A percentile compares a stretch with the other conserved stretches of the same genome.
phyloP scores from a whole-genome alignment of 1,140 invertebrate species.

The Cardiocondyla obscurior region DNA sequence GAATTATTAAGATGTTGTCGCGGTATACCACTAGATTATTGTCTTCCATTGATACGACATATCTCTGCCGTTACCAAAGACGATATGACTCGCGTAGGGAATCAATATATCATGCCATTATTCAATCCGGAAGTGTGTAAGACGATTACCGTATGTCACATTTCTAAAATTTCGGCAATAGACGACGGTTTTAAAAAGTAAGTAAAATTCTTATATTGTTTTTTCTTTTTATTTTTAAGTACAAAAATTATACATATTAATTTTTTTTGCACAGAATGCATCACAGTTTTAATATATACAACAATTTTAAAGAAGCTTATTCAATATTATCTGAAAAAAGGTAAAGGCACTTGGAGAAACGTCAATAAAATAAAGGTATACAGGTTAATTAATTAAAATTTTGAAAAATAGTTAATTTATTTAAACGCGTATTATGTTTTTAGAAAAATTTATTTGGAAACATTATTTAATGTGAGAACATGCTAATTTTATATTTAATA shows the following conservation, averaged over 20 bases:
- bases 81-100: conserved; percentile 87
- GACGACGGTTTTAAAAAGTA: conserved; percentile 87
- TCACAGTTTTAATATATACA: conserved; percentile 82
- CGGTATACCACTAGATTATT: conserved; percentile 88
- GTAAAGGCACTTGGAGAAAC: conserved; percentile 69
- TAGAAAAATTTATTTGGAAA: too few species aligned
- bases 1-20: conserved; percentile 87
- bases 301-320: conserved; percentile 85
- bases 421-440: too few species aligned
- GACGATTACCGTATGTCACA: conserved; percentile 90
- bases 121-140: conserved; percentile 86
- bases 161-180: conserved; percentile 89
- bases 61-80: conserved; percentile 88
- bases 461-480: not conserved
- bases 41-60: conserved; percentile 88
- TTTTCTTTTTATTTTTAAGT: conserved; percentile 74
- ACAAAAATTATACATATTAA: conserved; percentile 78
- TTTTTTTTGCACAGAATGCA: conserved; percentile 81
- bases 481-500: not conserved
- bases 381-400: not conserved
- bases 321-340: conserved; percentile 60
- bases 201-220: conserved; percentile 73
- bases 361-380: not conserved
- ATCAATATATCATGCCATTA: conserved; percentile 88
- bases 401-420: not conserved